Conservation (phyloP, 1,140 invertebrate species). For the Drosophila guanche region DNA sequence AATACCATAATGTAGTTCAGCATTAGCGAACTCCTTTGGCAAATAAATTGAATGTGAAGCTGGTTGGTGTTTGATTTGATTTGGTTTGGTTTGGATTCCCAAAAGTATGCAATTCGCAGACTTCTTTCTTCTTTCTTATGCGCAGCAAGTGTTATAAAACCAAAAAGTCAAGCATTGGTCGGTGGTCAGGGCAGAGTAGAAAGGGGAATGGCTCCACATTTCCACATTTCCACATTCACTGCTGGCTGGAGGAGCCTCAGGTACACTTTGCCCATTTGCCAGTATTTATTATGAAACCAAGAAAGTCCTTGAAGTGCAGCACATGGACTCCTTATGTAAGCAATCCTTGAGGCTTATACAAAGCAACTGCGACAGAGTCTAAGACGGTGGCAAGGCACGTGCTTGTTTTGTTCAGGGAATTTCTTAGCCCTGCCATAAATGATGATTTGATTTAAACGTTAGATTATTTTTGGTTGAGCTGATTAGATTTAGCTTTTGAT, state of each 20-base stretch:
- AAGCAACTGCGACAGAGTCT: too few species aligned
- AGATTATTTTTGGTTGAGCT: conserved; percentile 47
- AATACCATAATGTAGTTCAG: conserved; percentile 62
- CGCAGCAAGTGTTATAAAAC: too few species aligned
- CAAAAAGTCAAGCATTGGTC: too few species aligned
- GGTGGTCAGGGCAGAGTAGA: too few species aligned
- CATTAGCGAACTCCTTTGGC: neutral
- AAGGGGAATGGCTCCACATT: too few species aligned
- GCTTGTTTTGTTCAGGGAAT: conserved; percentile 24
- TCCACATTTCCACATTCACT: too few species aligned
- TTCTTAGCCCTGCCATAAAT: conserved; percentile 54
- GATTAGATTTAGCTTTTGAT: conserved; percentile 61
- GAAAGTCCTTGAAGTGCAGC: neutral
- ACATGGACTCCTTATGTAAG: too few species aligned
- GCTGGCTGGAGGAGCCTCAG: too few species aligned
- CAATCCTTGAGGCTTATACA: too few species aligned
- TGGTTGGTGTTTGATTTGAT: neutral
- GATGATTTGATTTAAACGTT: conserved; percentile 51
- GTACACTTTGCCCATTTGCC: neutral
- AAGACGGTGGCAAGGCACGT: conserved; percentile 26
- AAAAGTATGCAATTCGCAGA: too few species aligned
- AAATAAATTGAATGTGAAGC: neutral
- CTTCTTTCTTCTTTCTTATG: too few species aligned
- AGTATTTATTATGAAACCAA: neutral
- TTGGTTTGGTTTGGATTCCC: neutral